Evolutionary conservation across 2,888 invertebrate genomes (phyloP), one percentile per base, ranked within the genome.

Genomic region (Uropetala carovei): DNA sequence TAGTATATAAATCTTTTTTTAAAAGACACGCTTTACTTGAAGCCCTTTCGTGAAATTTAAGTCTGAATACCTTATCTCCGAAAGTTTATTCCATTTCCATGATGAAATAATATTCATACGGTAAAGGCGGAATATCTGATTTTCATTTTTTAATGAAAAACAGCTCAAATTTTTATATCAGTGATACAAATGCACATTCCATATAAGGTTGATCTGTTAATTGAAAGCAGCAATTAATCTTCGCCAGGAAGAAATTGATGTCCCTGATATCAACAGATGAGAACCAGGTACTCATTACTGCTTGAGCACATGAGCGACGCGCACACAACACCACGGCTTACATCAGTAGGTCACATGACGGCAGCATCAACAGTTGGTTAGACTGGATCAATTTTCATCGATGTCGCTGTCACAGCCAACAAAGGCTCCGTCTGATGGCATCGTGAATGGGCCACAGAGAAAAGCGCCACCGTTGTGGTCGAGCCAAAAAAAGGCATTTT

Each of bases 351-450:
- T 89, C 89, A 89, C 89, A 56, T 89, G 89, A 68, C 64, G n/a
- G 43, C 56, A 43, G 59, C 86, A 89, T 89, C 89, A 89, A 89
- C 89, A 89, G 89, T 89, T 89, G 89, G 89, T 89, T 89, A 89
- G 89, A 30, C n/a, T 89, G 89, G 89, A 89, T 89, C 89, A 89
- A 89, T 89, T 89, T 89, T 43, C 89, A 68, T 56, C 89, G 64
- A 58, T 30, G 89, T 30, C 18, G 18, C 68, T 68, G 68, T 18
- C 68, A 11, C 22, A 27, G 75, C 22, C 11, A 75, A 75, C 75
- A 75, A 75, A 75, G 75, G 75, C 22, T 27, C 75, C 75, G 22
- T 75, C 75, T 27, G 75, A 75, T 27, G 75, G 75, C 75, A 18
- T 27, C 10, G 22, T 75, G 75, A 75, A 75, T 75, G 75, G 22